These are phyloP conservation scores for Rhingia campestris DNA, from an alignment of 2,888 invertebrate species.

Conservation along the genomic window DNA sequence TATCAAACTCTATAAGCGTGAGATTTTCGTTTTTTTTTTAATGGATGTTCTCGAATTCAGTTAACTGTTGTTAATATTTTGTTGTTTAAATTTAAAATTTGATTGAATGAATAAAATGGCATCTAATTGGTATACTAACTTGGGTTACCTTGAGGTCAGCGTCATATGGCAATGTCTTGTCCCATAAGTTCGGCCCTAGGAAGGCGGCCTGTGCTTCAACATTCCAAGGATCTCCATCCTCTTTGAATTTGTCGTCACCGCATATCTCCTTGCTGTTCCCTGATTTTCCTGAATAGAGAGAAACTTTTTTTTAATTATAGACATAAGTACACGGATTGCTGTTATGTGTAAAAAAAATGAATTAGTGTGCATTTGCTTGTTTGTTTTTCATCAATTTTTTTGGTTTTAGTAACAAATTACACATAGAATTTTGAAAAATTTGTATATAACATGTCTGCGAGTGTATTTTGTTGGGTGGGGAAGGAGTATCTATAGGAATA, in stretches of 20 bases:
- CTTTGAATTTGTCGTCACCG: slow-evolving; percentile 87
- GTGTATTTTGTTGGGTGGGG: background rate
- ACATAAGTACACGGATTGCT: slow-evolving; percentile 60
- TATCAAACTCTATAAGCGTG: slow-evolving; percentile 54
- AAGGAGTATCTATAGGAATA: background rate
- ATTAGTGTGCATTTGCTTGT: slow-evolving; percentile 63
- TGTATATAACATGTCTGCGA: background rate
- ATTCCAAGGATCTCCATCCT: slow-evolving; percentile 93
- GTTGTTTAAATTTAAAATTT: slow-evolving; percentile 32
- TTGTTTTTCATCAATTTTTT: background rate
- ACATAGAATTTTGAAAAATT: background rate
- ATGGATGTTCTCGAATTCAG: slow-evolving; percentile 11
- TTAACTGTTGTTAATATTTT: background rate
- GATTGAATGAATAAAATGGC: slow-evolving; percentile 57
- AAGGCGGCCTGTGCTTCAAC: slow-evolving; percentile 97
- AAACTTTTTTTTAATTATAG: slow-evolving; percentile 76
- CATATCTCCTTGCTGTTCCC: slow-evolving; percentile 83
- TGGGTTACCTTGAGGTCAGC: slow-evolving; percentile 96
- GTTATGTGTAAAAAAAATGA: slow-evolving; percentile 46
- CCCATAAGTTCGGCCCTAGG: slow-evolving; percentile 97
- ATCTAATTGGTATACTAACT: slow-evolving; percentile 84
- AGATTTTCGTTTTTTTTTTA: slow-evolving; percentile 27
- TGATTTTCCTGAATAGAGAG: slow-evolving; percentile 85
- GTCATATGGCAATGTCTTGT: slow-evolving; percentile 95
- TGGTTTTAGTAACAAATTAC: slow-evolving; percentile 3